Conservation (phyloP, 2,113 vertebrate genomes). For the Pachyramphus minor region DNA sequence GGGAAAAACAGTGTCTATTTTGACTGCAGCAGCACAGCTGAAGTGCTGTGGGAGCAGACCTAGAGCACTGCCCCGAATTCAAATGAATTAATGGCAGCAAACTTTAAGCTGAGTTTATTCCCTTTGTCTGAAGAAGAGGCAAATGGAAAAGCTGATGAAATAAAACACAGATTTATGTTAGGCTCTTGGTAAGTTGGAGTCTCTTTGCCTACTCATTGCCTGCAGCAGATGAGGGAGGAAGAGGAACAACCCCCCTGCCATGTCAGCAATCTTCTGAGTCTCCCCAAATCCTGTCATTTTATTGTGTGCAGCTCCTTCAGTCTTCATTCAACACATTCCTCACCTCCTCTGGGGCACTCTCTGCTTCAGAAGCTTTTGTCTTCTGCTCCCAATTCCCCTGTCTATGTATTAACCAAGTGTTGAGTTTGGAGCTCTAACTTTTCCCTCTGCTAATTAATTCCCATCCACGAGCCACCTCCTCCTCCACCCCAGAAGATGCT, state of each 20-base stretch:
- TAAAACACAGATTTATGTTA: neutral
- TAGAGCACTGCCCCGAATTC: neutral
- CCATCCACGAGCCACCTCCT: neutral
- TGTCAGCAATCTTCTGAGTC: neutral
- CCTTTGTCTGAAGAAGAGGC: neutral
- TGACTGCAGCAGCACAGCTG: neutral
- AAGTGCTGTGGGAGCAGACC: neutral
- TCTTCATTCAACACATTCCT: neutral
- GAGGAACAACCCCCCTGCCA: accelerated
- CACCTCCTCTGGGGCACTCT: neutral
- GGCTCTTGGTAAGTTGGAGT: neutral
- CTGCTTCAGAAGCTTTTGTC: neutral
- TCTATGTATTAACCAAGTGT: neutral
- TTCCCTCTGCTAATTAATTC: slow-evolving; percentile 12
- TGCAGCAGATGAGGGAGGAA: neutral
- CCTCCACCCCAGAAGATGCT: neutral
- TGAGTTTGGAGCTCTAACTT: neutral
- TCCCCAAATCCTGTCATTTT: neutral
- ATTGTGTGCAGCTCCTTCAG: neutral
- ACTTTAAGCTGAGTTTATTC: neutral
- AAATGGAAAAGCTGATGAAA: neutral
- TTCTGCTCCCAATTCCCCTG: neutral
- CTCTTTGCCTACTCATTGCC: neutral
- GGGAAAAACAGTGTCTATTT: slow-evolving; percentile 19
- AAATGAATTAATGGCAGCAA: neutral